Conservation (phyloP, 2,113 vertebrate genomes). For the Lamprotornis superbus region DNA sequence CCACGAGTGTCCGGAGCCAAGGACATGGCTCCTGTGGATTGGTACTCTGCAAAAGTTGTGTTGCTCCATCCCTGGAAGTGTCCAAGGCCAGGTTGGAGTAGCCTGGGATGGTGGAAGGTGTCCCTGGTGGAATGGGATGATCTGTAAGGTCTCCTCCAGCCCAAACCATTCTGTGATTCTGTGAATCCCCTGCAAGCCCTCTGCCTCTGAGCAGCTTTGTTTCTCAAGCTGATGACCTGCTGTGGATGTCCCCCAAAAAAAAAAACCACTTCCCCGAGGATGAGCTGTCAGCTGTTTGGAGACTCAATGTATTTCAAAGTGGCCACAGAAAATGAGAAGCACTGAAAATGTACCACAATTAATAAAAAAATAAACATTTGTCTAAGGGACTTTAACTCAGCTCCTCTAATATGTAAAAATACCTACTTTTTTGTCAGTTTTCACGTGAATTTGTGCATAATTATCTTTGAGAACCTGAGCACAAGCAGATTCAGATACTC, state of each 20-base stretch:
- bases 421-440: not conserved
- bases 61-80: not conserved
- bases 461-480: not conserved
- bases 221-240: not conserved
- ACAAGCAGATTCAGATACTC: not conserved
- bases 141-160: not conserved
- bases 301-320: not conserved
- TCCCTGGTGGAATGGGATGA: not conserved
- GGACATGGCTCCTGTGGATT: fast-evolving
- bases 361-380: not conserved
- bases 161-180: not conserved
- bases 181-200: not conserved
- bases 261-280: not conserved
- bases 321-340: not conserved
- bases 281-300: not conserved
- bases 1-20: not conserved
- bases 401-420: not conserved
- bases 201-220: not conserved
- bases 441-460: not conserved
- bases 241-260: not conserved
- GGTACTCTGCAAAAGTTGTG: not conserved
- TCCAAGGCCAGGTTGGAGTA: not conserved
- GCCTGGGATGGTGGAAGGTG: not conserved
- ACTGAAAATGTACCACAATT: not conserved
- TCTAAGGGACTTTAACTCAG: not conserved